These are phyloP conservation scores for Tolypeutes matacus DNA, from an alignment of 2,797 vertebrate genomes.

Conservation along the genomic window DNA sequence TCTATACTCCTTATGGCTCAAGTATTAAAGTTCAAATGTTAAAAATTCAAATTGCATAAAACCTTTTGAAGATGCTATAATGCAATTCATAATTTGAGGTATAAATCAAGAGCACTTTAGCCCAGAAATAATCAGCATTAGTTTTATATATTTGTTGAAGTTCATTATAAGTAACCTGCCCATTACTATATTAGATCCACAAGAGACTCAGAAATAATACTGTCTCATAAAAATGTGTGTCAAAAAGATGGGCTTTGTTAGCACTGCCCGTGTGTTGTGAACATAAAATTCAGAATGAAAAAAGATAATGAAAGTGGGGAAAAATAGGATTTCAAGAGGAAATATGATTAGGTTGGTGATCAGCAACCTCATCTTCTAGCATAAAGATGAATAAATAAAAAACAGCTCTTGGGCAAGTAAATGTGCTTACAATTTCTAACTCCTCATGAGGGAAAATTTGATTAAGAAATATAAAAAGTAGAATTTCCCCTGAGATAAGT, in stretches of 20 bases:
- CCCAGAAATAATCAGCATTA: slow-evolving; percentile 29
- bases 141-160: slow-evolving; percentile 21
- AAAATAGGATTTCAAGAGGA: slow-evolving; percentile 19
- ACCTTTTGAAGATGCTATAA: neutral
- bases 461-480: slow-evolving; percentile 6
- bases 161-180: neutral
- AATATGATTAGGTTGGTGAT: neutral
- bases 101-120: slow-evolving; percentile 34
- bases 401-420: neutral
- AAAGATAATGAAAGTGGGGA: neutral
- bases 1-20: neutral
- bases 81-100: slow-evolving; percentile 33
- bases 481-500: neutral
- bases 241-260: neutral
- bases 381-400: neutral
- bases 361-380: neutral
- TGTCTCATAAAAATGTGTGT: neutral
- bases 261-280: neutral
- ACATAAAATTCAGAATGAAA: slow-evolving; percentile 52
- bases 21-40: slow-evolving; percentile 28
- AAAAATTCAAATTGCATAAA: slow-evolving; percentile 23
- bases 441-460: slow-evolving; percentile 4
- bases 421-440: neutral
- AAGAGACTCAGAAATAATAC: neutral
- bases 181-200: neutral